Base-by-base conservation (phyloP, 2,888 invertebrate genomes). In the Heliconius sara region DNA sequence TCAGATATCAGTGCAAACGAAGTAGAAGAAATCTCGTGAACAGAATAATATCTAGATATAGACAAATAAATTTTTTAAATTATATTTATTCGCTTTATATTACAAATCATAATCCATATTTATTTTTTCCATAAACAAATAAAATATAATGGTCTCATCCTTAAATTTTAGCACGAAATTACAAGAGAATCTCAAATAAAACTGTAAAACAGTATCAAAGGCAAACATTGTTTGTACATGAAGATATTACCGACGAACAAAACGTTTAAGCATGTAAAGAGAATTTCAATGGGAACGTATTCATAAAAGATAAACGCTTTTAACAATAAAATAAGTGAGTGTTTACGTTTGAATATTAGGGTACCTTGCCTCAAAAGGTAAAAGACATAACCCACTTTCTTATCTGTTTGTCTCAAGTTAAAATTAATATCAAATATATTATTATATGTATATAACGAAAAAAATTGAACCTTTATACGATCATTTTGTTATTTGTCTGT, bases 201-300 rank as follows among this genome's bases (percentile, higher is more conserved):
- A 72, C n/a, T 16, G 57, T 60, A n/a, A 57, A 73, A 73, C 57
- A 57, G 57, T 73, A 60, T 60, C 73, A 57, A 73, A 73, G 73
- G 57, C 57, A 60, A 60, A 73, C 30, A 72, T 73, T 73, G 73
- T 60, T 73, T 73, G 57, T 73, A 57, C 3, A 57, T n/a, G 10
- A 60, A 52, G 52, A 73, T 9, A 57, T 73, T 73, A 52, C 57
- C 73, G 34, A 34, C n/a, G 57, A 34, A 57, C n/a, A 52, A 72
- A 72, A 52, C 13, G 34, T 34, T 73, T 60, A 57, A 60, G 34
- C n/a, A n/a, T 73, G n/a, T 73, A 73, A 73, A 73, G 57, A n/a
- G 63, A 34, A 76, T 63, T 47, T 76, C 76, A 67, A 67, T 76
- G 34, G 22, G 76, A 25, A 76, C 71, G 71, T 63, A 77, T 71